These are phyloP conservation scores for Drosophila takahashii DNA, from an alignment of 1,140 invertebrate species.

Conservation along the genomic window DNA sequence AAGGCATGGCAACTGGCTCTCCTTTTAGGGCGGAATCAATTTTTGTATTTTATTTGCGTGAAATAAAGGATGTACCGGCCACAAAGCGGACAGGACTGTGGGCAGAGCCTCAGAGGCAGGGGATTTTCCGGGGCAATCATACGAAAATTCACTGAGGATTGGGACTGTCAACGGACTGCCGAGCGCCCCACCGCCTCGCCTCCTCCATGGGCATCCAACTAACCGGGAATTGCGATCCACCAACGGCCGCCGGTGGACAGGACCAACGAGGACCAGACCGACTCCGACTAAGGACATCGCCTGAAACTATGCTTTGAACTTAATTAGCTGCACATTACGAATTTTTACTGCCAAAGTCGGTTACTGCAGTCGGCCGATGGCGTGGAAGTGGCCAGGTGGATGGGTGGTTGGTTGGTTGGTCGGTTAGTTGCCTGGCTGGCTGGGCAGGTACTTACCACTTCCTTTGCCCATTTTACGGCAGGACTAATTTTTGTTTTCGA, in stretches of 20 bases:
- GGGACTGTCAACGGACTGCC: conserved; percentile 28
- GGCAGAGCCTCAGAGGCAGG: conserved; percentile 3
- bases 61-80: conserved; percentile 37
- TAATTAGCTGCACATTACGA: conserved; percentile 82
- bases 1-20: conserved; percentile 4
- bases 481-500: conserved; percentile 81
- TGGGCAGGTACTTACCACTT: conserved; percentile 72
- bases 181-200: neutral
- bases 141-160: conserved; percentile 43
- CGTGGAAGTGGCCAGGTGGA: conserved; percentile 9
- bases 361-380: conserved; percentile 59
- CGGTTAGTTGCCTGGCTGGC: neutral
- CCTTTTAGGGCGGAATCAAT: conserved; percentile 33
- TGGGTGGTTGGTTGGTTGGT: neutral
- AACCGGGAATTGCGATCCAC: conserved; percentile 9
- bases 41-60: conserved; percentile 45
- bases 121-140: conserved; percentile 38
- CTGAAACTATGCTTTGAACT: conserved; percentile 79
- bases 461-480: conserved; percentile 79
- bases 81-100: conserved; percentile 32
- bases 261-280: conserved; percentile 33
- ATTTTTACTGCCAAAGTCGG: conserved; percentile 73
- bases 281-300: conserved; percentile 28
- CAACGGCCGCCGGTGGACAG: conserved; percentile 12
- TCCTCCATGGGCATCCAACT: neutral